Evolutionary conservation across 2,113 vertebrate species (phyloP), one percentile per base, ranked within the genome.

Genomic region (Trogon melanurus): DNA sequence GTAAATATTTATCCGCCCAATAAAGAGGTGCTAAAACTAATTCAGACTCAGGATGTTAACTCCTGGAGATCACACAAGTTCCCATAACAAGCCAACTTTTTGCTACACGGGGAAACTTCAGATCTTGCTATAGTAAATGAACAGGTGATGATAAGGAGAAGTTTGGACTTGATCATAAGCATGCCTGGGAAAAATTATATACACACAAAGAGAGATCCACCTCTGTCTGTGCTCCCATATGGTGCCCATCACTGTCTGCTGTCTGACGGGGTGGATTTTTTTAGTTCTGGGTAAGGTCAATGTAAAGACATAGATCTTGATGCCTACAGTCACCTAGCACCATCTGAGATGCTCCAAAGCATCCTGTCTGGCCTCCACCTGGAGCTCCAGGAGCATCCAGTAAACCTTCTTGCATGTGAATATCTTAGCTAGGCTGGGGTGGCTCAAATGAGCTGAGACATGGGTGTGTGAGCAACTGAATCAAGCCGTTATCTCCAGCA

Each of bases 1-100:
- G 82, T 94, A 97, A 96, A 97, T 96, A 95, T 95, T 97, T 97
- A 96, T 74, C 47, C 60, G 17, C 51, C 36, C 93, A 78, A 83
- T 71, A 66, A 95, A 80, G 95, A 96, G 94, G 95, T 93, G 96
- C 78, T 96, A 76, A 89, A 94, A 84, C 34, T 88, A 47, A 90
- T 91, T 95, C 74, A 13, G 93, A 75, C 75, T 78, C 95, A 93
- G 94, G 96, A 89, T 95, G 66, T 94, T 93, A 89, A 96, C 64
- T 91, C 81, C 78, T 92, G 71, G 85, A 91, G 85, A 85, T 95
- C 78, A 85, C 64, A 88, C 67, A 34, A 50, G 45, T 60, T 88
- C 84, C 57, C 66, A 14, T 5, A 69, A 79, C 84, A 91, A 97
- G 71, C 15, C 67, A 74, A 5, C 26, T 72, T 71, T 32, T 30